phyloP scores from a whole-genome alignment of 2,113 vertebrate species.

The Halichoeres trimaculatus region DNA sequence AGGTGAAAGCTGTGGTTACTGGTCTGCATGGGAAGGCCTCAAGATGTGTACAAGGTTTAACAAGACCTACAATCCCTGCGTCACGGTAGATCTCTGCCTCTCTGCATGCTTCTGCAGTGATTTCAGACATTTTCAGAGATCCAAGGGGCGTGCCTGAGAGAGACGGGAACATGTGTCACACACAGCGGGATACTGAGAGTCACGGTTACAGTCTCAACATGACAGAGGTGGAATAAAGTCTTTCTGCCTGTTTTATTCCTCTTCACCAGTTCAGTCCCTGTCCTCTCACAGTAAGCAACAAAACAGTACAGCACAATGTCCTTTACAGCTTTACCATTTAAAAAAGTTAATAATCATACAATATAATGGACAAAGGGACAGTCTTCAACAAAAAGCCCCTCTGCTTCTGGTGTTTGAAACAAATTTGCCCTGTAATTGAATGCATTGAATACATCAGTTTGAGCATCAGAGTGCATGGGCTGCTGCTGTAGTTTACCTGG shows the following conservation, averaged over 20 bases:
- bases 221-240: neutral
- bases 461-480: neutral
- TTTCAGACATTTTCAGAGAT: slow-evolving; percentile 79
- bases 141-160: slow-evolving; percentile 84
- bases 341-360: too few relatives aligned
- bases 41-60: neutral
- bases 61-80: slow-evolving; percentile 83
- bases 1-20: neutral
- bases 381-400: too few relatives aligned
- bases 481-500: slow-evolving; percentile 80
- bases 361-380: too few relatives aligned
- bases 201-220: neutral
- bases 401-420: too few relatives aligned
- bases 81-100: slow-evolving; percentile 86
- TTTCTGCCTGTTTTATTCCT: too few relatives aligned
- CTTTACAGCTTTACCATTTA: too few relatives aligned
- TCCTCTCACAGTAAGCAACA: too few relatives aligned
- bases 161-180: neutral
- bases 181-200: neutral
- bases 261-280: too few relatives aligned
- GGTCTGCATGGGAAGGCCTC: neutral
- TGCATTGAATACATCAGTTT: neutral
- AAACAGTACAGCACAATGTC: too few relatives aligned
- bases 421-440: too few relatives aligned
- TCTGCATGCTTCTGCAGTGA: slow-evolving; percentile 83